Base-by-base conservation (phyloP, 2,797 vertebrate genomes). In the Pseudomugil gertrudae region DNA sequence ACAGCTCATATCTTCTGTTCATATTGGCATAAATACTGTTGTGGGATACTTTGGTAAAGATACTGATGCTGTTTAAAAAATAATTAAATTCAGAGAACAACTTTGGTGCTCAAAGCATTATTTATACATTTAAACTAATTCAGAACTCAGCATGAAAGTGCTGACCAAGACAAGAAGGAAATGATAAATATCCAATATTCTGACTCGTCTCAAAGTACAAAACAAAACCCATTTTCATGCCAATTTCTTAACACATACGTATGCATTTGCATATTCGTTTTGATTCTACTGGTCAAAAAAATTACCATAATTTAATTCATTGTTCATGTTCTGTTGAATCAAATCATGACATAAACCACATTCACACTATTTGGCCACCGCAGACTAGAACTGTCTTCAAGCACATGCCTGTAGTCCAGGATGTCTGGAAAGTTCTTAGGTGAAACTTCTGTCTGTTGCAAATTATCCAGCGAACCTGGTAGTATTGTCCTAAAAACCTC, bases 1-100 rank as follows among this genome's bases (percentile, higher is more conserved):
- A 26, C 27, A 59, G 32, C 40, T 76, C 21, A 40, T 38, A 21
- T 75, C 47, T 30, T 59, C 32, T 35, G 27, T 27, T 63, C 50
- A 65, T 24, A 43, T 23, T 58, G 32, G 57, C 48, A 3, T 1
- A 40, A 30, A 36, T 5, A 3, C 14, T 38, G 14, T 17, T 66
- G 9, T 50, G 27, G 9, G 1, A 24, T 66, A 57, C 40, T 30
- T 21, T 48, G 23, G 40, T 57, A 24, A 50, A 57, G 36, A 33
- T 52, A 45, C 1, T 32, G 35, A 10, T 0, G 24, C 38, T 63
- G 45, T 52, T 63, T 71, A 51, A 30, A 59, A 33, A 21, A 30
- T n/a, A 33, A 10, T 24, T 13, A n/a, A 15, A 29, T 53, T 53
- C 38, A 53, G 27, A 26, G 21, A 23, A 23, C 29, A 57, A 24